A percentile compares a stretch with the other conserved stretches of the same genome.
phyloP scores from a whole-genome alignment of 2,797 vertebrate genomes.

The Alauda arvensis region DNA sequence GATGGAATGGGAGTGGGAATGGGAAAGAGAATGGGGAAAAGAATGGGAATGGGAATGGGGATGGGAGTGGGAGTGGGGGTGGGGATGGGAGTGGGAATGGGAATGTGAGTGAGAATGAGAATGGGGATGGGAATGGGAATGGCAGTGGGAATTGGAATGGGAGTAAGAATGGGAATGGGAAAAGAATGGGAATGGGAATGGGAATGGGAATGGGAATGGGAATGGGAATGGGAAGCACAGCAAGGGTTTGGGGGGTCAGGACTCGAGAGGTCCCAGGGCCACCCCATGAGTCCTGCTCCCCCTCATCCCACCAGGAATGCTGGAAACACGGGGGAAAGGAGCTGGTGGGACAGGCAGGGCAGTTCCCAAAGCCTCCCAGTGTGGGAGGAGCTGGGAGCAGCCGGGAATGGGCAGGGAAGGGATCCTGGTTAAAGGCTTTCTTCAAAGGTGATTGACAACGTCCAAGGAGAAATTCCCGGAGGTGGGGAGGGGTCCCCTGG shows the following conservation, averaged over 20 bases:
- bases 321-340: not conserved
- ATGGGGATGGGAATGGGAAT: too few species aligned
- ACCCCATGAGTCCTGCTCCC: not conserved
- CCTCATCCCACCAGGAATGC: not conserved
- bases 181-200: not conserved
- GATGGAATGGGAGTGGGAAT: not conserved
- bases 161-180: constrained; percentile 4
- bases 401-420: not conserved
- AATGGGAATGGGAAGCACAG: constrained; percentile 54
- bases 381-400: not conserved
- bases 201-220: not conserved
- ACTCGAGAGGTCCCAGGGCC: constrained; percentile 59
- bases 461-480: not conserved
- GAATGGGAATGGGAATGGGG: too few species aligned
- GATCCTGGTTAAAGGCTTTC: too few species aligned
- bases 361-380: not conserved
- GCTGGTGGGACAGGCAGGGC: not conserved
- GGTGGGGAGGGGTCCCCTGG: not conserved
- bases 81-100: not conserved
- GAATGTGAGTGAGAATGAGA: too few species aligned
- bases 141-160: too few species aligned
- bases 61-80: too few species aligned
- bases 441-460: fast-evolving
- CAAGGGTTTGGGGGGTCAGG: constrained; percentile 61
- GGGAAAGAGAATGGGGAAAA: not conserved